Conservation (phyloP, 2,113 vertebrate species). For the Columba janthina region DNA sequence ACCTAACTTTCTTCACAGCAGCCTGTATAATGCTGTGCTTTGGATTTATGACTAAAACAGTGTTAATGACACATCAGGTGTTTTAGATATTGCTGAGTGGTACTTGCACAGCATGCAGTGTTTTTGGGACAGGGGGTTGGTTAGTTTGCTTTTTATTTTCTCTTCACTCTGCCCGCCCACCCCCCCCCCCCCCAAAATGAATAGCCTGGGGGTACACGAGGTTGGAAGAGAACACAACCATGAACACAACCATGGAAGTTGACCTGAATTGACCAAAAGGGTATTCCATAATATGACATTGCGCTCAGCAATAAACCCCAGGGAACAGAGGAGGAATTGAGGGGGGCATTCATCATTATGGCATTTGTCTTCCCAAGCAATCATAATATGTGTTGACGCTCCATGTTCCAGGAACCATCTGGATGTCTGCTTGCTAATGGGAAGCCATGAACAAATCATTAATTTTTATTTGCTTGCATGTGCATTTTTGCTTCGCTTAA, state of each 20-base stretch:
- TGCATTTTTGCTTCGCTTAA: neutral
- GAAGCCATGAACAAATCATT: neutral
- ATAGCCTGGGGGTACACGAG: neutral
- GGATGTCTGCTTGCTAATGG: neutral
- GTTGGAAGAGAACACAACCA: neutral
- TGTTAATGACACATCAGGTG: neutral
- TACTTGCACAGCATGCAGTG: neutral
- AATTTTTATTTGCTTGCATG: neutral
- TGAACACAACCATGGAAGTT: neutral
- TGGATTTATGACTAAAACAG: neutral
- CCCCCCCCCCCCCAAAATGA: no score
- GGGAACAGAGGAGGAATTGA: neutral
- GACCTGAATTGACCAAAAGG: neutral
- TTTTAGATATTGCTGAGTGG: neutral
- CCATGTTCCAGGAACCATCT: neutral
- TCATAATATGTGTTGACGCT: fast-evolving
- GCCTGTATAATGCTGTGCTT: neutral
- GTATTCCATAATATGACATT: neutral
- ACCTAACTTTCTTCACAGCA: neutral
- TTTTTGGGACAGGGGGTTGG: fast-evolving
- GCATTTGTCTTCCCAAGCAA: neutral
- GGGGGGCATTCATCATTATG: neutral
- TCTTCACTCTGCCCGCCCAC: neutral
- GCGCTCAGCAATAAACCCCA: neutral
- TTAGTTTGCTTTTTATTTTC: fast-evolving